Percentiles rank a stretch among this genome's conserved stretches.
phyloP scores from a whole-genome alignment of 2,888 invertebrate genomes.

The Pemphredon lugubris region DNA sequence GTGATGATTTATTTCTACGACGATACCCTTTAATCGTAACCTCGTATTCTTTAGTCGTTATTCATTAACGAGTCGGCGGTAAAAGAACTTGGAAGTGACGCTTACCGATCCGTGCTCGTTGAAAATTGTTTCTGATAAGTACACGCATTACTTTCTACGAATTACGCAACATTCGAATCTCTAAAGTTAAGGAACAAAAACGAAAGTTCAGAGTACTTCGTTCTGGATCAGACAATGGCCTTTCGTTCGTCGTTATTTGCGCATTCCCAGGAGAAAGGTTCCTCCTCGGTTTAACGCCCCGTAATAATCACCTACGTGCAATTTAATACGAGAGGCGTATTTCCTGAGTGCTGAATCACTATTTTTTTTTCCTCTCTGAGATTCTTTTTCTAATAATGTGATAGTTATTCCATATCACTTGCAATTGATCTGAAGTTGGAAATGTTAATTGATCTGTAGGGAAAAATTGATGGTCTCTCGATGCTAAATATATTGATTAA shows the following conservation, averaged over 20 bases:
- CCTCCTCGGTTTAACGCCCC: not conserved
- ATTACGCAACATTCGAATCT: slow-evolving; percentile 5
- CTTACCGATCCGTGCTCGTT: too few relatives aligned
- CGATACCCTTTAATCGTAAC: slow-evolving; percentile 1
- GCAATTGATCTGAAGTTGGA: too few relatives aligned
- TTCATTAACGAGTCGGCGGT: too few relatives aligned
- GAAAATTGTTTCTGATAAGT: too few relatives aligned
- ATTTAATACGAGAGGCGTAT: slow-evolving; percentile 49
- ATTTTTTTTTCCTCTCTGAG: not conserved
- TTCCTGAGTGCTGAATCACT: not conserved
- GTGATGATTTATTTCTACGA: too few relatives aligned
- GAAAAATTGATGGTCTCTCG: too few relatives aligned
- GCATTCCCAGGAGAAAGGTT: slow-evolving; percentile 15
- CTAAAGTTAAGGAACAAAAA: not conserved
- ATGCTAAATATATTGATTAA: too few relatives aligned
- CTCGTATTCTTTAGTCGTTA: not conserved
- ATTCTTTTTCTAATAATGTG: too few relatives aligned
- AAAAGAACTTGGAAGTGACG: too few relatives aligned
- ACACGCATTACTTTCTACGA: not conserved
- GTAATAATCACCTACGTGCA: slow-evolving; percentile 10
- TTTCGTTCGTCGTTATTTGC: not conserved
- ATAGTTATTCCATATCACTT: too few relatives aligned
- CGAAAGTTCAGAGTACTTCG: not conserved
- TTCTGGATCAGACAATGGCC: not conserved
- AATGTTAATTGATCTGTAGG: not conserved